Evolutionary conservation across 2,888 invertebrate species (phyloP), one percentile per base, ranked within the genome.

Genomic region (Macrosoma leucophasiata): DNA sequence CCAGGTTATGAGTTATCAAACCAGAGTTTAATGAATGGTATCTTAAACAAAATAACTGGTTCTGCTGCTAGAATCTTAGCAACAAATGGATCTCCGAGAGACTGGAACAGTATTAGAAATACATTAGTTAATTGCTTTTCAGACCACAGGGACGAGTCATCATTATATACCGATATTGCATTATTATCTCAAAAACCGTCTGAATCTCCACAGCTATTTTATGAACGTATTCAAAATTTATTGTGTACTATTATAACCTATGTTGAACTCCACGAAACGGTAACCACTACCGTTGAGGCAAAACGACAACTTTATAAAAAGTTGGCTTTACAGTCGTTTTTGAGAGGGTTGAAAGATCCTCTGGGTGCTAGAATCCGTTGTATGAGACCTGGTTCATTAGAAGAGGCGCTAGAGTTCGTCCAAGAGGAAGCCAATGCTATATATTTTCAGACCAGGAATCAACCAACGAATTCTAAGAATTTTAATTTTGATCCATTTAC

Each of bases 131-230:
- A 52, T 41, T 48, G 48, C 34, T 54, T 54, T 27, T 20, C 48
- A 1, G 52, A 53, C 11, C 53, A 51, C 4, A 25, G 50, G 11
- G 50, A 53, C 15, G 51, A 54, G 12, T 51, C 50, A n/a, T 37
- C 53, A 13, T 19, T 54, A 2, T 50, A 51, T 20, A 52, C 19
- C 4, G 48, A 52, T 36, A 21, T 56, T 10, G 20, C 43, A 3
- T 10, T 41, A 5, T 22, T 29, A 21, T 28, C 24, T 1, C 42
- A 43, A 11, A 27, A 27, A 27, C 21, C 27, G 2, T 23, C 29
- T 12, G 14, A 17, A 6, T 23, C 38, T 2, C 40, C 38, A 4
- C 45, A 45, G 10, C 29, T 35, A n/a, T 39, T 19, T 29, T 44
- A 41, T 9, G 44, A 44, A 9, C 19, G 18, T 2, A 27, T 36